phyloP scores from a whole-genome alignment of 2,797 vertebrate genomes.

The Choloepus didactylus region DNA sequence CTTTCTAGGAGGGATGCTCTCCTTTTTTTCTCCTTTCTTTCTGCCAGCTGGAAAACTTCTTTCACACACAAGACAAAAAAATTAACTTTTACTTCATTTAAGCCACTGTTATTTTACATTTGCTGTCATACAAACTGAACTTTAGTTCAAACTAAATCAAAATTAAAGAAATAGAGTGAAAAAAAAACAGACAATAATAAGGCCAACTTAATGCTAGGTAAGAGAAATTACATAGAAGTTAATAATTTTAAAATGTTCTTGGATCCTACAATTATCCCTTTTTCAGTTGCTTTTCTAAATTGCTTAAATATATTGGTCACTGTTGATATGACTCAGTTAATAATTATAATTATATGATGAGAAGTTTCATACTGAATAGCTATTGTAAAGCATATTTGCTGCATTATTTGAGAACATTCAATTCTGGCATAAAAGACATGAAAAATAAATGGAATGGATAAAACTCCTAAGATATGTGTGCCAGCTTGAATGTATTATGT shows the following conservation, averaged over 20 bases:
- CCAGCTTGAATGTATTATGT: too few species aligned
- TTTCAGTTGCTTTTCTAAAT: slow-evolving; percentile 17
- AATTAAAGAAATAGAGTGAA: slow-evolving; percentile 4
- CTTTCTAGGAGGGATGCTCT: neutral
- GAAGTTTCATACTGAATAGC: neutral
- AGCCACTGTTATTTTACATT: neutral
- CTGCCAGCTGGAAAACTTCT: neutral
- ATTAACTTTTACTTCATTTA: neutral
- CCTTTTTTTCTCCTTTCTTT: neutral
- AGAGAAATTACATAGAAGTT: slow-evolving; percentile 25
- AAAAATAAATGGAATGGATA: neutral
- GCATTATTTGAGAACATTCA: slow-evolving; percentile 25
- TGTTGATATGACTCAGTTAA: neutral
- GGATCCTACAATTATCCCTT: neutral
- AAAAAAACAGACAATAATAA: neutral
- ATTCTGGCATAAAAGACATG: neutral
- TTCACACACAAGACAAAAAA: neutral
- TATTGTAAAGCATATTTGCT: neutral
- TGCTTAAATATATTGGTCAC: slow-evolving; percentile 25
- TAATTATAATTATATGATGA: neutral
- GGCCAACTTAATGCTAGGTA: neutral
- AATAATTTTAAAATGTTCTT: slow-evolving; percentile 28
- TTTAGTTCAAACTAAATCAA: slow-evolving; percentile 32
- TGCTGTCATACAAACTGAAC: neutral
- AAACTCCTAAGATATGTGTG: neutral